Evolutionary conservation across 2,113 vertebrate species (phyloP), one percentile per base, ranked within the genome.

Genomic region (Boleophthalmus pectinirostris): DNA sequence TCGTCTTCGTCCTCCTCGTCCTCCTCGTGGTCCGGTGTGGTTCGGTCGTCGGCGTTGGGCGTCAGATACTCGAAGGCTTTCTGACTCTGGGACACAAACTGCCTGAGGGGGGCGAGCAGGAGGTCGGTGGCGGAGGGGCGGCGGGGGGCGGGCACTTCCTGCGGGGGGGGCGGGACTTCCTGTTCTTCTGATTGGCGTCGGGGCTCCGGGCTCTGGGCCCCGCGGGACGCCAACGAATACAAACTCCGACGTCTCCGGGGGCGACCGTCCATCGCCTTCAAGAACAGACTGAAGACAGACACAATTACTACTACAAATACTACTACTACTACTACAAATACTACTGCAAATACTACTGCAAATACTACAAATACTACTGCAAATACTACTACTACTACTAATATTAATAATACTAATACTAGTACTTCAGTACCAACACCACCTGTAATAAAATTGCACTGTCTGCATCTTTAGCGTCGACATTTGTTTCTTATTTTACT

Each of bases 51-150:
- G 2, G 10, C 29, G 58, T 80, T 79, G 68, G 91, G 83, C 78
- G 78, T 92, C 80, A 92, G 83, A 77, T 88, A 90, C 63, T 93
- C 91, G 25, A 92, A 90, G 66, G 90, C 91, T 71, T 80, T 89
- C 81, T 93, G 91, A 81, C 89, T 91, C 79, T 92, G 92, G 24
- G 87, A 75, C 20, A 93, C 81, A 0, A 92, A 81, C 82, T 94
- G 91, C 74, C 90, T 88, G 81, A 93, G 88, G 12, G 91, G 91
- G 3, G 75, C 6, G 0, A 93, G 78, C 5, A 92, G 86, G 60
- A 91, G 66, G 38, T 93, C 91, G 0, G 85, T 69, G 46, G 88
- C 73, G 0, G 89, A 93, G 0, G 87, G 86, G 0, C 83, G 87
- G 49, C 90, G 90, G 1, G 1, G 68, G n/a, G 45, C 0, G 7